phyloP scores from a whole-genome alignment of 2,888 invertebrate genomes.

The Eristalis pertinax region DNA sequence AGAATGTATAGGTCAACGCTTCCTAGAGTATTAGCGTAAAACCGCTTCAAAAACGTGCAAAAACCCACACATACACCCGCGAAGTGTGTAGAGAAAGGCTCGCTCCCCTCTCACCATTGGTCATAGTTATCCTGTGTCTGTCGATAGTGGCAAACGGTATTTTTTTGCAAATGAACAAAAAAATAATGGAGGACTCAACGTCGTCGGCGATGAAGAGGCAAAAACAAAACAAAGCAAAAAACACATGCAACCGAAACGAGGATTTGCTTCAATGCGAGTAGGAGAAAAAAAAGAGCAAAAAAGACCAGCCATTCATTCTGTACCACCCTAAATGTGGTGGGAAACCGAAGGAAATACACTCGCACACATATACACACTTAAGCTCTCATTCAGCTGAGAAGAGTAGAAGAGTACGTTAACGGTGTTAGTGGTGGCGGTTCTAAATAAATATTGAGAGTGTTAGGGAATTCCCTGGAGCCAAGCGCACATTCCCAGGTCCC shows the following conservation, averaged over 20 bases:
- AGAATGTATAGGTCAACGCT: not conserved
- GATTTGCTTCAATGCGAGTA: not conserved
- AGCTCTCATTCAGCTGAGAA: not conserved
- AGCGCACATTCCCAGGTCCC: not conserved
- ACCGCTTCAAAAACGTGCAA: not conserved
- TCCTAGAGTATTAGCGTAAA: not conserved
- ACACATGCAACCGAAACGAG: not conserved
- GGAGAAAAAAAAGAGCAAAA: not conserved
- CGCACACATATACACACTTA: not conserved
- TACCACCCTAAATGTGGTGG: not conserved
- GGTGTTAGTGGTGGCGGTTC: conserved; percentile 33
- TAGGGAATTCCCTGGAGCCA: conserved; percentile 65
- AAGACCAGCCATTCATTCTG: not conserved
- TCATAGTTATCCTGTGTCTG: not conserved
- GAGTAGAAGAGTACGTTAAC: not conserved
- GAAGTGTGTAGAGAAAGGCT: not conserved
- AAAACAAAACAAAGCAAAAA: not conserved
- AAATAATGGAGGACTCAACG: not conserved
- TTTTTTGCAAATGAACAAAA: no score
- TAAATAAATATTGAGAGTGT: conserved; percentile 61
- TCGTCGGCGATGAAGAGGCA: not conserved
- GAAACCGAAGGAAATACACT: not conserved
- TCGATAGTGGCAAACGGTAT: not conserved
- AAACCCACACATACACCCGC: not conserved
- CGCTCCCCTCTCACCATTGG: not conserved